phyloP scores from a whole-genome alignment of 2,797 vertebrate genomes.

The Cygnus olor region DNA sequence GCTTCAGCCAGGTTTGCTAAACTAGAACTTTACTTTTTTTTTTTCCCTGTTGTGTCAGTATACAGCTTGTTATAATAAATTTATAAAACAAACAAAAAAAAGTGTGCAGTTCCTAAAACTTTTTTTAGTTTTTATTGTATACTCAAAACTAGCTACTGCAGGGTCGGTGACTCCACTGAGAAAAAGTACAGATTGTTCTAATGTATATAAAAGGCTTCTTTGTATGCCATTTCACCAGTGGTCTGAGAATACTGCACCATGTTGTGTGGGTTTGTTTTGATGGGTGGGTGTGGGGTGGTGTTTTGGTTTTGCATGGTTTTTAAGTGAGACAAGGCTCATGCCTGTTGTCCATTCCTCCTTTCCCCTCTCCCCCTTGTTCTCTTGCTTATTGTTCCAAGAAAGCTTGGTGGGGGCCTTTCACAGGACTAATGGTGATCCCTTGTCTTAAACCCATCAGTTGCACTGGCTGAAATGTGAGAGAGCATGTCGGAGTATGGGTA shows the following conservation, averaged over 20 bases:
- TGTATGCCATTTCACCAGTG: fast-evolving
- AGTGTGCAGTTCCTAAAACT: neutral
- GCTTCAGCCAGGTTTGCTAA: neutral
- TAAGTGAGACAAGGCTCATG: neutral
- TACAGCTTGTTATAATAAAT: neutral
- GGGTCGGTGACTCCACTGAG: neutral
- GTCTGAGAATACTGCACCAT: neutral
- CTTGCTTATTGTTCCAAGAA: neutral
- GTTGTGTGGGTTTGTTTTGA: neutral
- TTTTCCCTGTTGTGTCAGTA: neutral
- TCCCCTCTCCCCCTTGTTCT: neutral
- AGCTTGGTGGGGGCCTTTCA: neutral
- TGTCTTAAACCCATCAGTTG: neutral
- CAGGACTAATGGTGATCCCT: neutral
- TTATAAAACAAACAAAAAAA: neutral
- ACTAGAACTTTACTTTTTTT: neutral
- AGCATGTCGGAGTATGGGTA: neutral
- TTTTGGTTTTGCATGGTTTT: neutral
- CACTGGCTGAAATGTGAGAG: neutral
- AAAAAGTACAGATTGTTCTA: neutral
- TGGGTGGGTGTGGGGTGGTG: neutral
- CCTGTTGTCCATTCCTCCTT: neutral
- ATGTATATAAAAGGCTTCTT: neutral
- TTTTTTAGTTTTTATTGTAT: neutral
- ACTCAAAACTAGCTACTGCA: neutral